Conservation (phyloP, 2,888 invertebrate species). For the Pristionchus entomophagus region DNA sequence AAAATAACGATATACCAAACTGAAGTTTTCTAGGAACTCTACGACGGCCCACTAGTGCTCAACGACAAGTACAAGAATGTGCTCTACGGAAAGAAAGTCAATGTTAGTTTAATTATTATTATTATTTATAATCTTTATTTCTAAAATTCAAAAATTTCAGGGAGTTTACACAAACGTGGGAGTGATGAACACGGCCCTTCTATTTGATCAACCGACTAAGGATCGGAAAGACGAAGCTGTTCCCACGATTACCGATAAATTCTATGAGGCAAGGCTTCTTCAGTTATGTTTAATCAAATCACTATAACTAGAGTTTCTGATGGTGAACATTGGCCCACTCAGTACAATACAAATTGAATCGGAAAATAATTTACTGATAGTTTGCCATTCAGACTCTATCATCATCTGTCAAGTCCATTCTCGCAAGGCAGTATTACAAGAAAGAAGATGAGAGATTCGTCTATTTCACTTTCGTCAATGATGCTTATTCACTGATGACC, state of each 20-base stretch:
- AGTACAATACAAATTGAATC: background rate
- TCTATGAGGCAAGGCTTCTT: background rate
- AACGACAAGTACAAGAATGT: constrained; percentile 42
- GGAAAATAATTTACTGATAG: background rate
- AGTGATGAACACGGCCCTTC: background rate
- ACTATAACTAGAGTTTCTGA: background rate
- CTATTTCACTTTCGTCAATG: constrained; percentile 58
- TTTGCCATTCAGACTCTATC: background rate
- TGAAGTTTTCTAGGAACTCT: constrained; percentile 20
- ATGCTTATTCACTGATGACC: constrained; percentile 70
- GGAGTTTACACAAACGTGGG: constrained; percentile 36
- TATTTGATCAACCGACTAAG: constrained; percentile 17
- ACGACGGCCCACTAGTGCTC: constrained; percentile 34
- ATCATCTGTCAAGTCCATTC: background rate
- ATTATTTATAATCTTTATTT: too few species aligned
- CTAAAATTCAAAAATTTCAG: background rate
- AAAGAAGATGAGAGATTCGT: constrained; percentile 38
- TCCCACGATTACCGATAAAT: constrained; percentile 16
- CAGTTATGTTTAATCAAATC: background rate
- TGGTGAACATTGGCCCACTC: background rate
- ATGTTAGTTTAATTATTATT: background rate
- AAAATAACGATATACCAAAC: too few species aligned
- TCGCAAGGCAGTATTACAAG: background rate
- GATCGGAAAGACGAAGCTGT: background rate
- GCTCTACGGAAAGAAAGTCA: constrained; percentile 24